A percentile compares a stretch with the other conserved stretches of the same genome.
Conservation (phyloP, 2,888 invertebrate genomes). For the Portevinia maculata region DNA sequence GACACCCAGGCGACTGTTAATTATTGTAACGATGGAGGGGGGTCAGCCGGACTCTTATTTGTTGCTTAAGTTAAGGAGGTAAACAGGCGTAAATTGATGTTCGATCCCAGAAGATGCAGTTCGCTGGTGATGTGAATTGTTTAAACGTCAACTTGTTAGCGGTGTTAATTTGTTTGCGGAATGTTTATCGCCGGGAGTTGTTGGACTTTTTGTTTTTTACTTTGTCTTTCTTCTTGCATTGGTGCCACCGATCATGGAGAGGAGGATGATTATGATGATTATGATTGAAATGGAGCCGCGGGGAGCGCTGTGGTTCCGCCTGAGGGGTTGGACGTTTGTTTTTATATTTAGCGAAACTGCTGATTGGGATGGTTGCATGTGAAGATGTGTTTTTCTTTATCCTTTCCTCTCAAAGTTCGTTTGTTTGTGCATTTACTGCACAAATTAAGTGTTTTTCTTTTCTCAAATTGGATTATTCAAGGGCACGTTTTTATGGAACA, state of each 20-base stretch:
- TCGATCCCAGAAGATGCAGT: conserved; percentile 60
- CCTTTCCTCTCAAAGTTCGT: background rate
- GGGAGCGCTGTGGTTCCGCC: conserved; percentile 56
- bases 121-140: conserved; percentile 66
- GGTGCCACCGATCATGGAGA: background rate
- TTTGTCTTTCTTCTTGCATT: conserved; percentile 33
- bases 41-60: conserved; percentile 74
- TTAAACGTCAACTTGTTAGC: conserved; percentile 74
- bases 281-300: conserved; percentile 16
- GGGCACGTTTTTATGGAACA: conserved; percentile 5
- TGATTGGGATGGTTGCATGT: conserved; percentile 55
- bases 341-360: conserved; percentile 50
- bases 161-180: conserved; percentile 74
- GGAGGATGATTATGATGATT: conserved; percentile 22
- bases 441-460: conserved; percentile 35
- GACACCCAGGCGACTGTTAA: conserved; percentile 53
- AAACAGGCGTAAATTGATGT: conserved; percentile 79
- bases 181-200: conserved; percentile 69
- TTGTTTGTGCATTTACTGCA: conserved; percentile 25
- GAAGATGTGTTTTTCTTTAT: conserved; percentile 21
- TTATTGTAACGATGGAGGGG: conserved; percentile 28
- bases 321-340: conserved; percentile 60
- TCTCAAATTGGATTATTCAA: conserved; percentile 17
- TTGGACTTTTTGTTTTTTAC: conserved; percentile 18
- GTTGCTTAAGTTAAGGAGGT: conserved; percentile 79